Conservation (phyloP, 1,140 invertebrate species). For the Choristoneura fumiferana region DNA sequence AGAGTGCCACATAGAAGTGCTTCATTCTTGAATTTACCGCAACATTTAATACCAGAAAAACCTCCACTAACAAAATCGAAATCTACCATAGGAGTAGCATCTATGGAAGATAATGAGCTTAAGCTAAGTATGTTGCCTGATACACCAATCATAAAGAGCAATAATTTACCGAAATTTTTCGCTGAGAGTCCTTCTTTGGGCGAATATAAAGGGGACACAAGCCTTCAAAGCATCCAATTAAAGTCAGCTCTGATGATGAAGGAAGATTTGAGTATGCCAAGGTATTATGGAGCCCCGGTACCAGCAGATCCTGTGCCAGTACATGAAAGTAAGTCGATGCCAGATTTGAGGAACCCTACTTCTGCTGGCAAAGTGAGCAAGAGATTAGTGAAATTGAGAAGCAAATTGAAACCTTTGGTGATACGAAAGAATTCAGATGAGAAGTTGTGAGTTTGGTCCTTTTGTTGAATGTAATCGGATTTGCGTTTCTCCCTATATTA, state of each 20-base stretch:
- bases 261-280: conserved; percentile 74
- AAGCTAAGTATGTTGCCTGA: conserved; percentile 69
- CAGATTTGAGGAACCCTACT: conserved; percentile 63
- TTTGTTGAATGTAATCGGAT: too few relatives aligned
- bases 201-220: conserved; percentile 70
- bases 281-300: conserved; percentile 62
- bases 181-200: conserved; percentile 62
- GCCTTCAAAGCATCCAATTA: conserved; percentile 67
- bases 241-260: conserved; percentile 61
- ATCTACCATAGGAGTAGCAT: conserved; percentile 60
- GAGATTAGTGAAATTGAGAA: conserved; percentile 65
- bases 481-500: too few relatives aligned
- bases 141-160: conserved; percentile 73
- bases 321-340: conserved; percentile 75
- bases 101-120: conserved; percentile 48
- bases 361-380: conserved; percentile 63
- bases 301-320: conserved; percentile 43
- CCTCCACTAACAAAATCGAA: conserved; percentile 65
- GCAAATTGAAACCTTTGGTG: conserved; percentile 70
- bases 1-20: conserved; percentile 74
- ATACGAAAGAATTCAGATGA: conserved; percentile 74
- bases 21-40: conserved; percentile 72
- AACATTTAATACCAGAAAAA: conserved; percentile 60
- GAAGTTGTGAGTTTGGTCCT: conserved; percentile 33
- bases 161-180: conserved; percentile 73